Base-by-base conservation (phyloP, 2,888 invertebrate genomes). In the Nemurella pictetii region DNA sequence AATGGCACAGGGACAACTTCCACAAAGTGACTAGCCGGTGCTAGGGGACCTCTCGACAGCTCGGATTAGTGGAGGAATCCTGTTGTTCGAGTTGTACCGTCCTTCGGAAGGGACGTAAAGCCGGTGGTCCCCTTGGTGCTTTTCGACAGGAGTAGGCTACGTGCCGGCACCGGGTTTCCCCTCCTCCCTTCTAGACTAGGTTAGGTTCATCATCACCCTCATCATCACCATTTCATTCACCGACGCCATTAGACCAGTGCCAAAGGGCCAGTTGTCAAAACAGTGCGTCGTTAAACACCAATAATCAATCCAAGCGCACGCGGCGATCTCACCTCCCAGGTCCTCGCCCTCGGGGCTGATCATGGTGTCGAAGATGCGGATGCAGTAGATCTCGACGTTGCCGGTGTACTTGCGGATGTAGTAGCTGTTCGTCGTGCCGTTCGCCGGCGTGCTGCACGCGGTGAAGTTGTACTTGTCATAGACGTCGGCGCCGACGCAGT, bases 401-500 rank as follows among this genome's bases (percentile, higher is more conserved):
- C 28, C 78, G 78, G 4, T 5, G 12, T 12, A 30, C 20, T n/a
- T 29, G 78, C 78, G 2, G 78, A 28, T 12, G 30, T 30, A 27
- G 30, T 29, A 0, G 30, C 30, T 78, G 29, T n/a, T n/a, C n/a
- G n/a, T n/a, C n/a, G 26, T 78, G 29, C 78, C 78, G 30, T 27
- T 78, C 5, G 2, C 28, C 28, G 30, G 78, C 20, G n/a, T 28
- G 30, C 12, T 30, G 78, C 78, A 78, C 28, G 12, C 28, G 30
- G 27, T 27, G 29, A 78, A 27, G 5, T 5, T 78, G 78, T 78
- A 78, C 78, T 25, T 78, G 78, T 29, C 5, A n/a, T 78, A 25
- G 78, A 30, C 9, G 78, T 78, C 30, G n/a, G 27, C 77, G 7
- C 28, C 78, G 27, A 20, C 78, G 78, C 78, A 78, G 78, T 78